These are phyloP conservation scores for Corynorhinus townsendii DNA, from an alignment of 2,113 vertebrate species.

Conservation along the genomic window DNA sequence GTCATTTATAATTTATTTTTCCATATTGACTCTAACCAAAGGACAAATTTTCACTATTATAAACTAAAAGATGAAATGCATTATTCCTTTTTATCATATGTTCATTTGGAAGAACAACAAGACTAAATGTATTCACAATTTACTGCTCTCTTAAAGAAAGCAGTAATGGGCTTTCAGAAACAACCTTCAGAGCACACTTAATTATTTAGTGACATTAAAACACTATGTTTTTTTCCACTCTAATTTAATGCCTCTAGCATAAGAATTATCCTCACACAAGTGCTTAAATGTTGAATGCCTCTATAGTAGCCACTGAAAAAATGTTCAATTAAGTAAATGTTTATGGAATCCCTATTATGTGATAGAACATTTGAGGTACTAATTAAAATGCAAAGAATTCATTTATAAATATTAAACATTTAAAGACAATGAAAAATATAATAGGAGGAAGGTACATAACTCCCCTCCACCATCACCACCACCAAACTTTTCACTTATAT, in stretches of 20 bases:
- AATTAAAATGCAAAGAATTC: not conserved
- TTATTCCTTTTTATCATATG: slow-evolving; percentile 29
- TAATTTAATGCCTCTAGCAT: slow-evolving; percentile 23
- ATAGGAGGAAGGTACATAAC: not conserved
- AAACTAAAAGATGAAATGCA: not conserved
- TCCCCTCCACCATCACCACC: not conserved
- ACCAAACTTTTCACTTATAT: not conserved
- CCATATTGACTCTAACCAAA: not conserved
- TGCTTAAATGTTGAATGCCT: slow-evolving; percentile 8
- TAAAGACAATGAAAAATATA: not conserved
- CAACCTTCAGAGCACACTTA: slow-evolving; percentile 31
- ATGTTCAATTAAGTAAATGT: slow-evolving; percentile 1
- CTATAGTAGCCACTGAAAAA: not conserved
- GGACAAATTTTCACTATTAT: not conserved
- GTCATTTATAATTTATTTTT: slow-evolving; percentile 5
- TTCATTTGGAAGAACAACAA: slow-evolving; percentile 41
- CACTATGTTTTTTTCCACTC: not conserved
- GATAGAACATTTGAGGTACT: not conserved
- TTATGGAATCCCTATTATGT: not conserved
- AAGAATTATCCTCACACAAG: slow-evolving; percentile 28
- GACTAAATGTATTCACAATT: slow-evolving; percentile 45
- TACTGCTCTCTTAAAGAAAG: slow-evolving; percentile 41
- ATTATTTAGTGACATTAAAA: slow-evolving; percentile 50
- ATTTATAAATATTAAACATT: not conserved
- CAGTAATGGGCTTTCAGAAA: slow-evolving; percentile 46